Percentiles rank a stretch among this genome's conserved stretches.
phyloP scores from a whole-genome alignment of 1,140 invertebrate species.

The Lordiphosa clarofinis region DNA sequence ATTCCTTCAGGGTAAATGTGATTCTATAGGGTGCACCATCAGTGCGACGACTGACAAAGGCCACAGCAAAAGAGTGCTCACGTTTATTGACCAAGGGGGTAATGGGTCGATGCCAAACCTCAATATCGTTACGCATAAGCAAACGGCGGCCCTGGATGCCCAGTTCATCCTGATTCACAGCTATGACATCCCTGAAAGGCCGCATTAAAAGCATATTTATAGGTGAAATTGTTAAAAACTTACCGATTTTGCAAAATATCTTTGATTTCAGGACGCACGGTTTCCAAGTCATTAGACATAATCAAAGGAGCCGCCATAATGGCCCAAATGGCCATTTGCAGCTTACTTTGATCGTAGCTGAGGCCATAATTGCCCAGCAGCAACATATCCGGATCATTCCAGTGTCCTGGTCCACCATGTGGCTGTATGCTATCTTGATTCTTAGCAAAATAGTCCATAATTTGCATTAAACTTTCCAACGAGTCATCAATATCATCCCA shows the following conservation, averaged over 20 bases:
- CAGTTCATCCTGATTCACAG: conserved; percentile 91
- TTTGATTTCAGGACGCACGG: conserved; percentile 86
- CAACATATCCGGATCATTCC: conserved; percentile 95
- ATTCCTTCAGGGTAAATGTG: conserved; percentile 81
- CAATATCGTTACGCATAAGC: conserved; percentile 89
- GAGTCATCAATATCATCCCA: conserved; percentile 93
- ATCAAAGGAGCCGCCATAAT: conserved; percentile 93
- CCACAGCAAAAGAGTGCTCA: conserved; percentile 93
- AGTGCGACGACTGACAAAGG: conserved; percentile 90
- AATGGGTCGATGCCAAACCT: conserved; percentile 94
- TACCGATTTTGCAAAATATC: conserved; percentile 87
- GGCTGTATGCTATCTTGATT: conserved; percentile 87
- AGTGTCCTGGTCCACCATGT: conserved; percentile 90
- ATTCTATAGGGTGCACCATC: conserved; percentile 83
- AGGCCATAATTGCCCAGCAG: conserved; percentile 93
- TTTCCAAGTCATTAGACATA: conserved; percentile 91
- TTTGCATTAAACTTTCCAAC: conserved; percentile 86
- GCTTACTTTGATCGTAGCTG: conserved; percentile 89
- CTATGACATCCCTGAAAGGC: conserved; percentile 85
- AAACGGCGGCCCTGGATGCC: conserved; percentile 83
- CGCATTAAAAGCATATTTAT: background rate
- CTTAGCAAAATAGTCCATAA: conserved; percentile 89
- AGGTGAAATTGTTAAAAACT: conserved; percentile 56
- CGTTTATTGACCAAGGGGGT: conserved; percentile 86
- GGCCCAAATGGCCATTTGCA: conserved; percentile 95